phyloP scores from a whole-genome alignment of 2,113 vertebrate genomes.

The Athene noctua region DNA sequence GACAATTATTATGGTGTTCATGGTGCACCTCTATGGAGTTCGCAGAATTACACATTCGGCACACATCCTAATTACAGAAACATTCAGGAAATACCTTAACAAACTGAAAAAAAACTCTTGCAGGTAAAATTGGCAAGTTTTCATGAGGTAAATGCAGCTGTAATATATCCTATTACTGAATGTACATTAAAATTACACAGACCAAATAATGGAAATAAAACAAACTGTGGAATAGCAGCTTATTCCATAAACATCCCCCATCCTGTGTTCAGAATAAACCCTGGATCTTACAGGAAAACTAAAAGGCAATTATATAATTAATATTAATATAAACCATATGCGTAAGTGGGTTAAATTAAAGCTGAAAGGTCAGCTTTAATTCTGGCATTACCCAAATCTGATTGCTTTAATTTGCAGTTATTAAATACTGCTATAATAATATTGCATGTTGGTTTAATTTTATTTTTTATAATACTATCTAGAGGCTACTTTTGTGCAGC shows the following conservation, averaged over 20 bases:
- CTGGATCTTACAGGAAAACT: neutral
- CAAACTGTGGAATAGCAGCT: neutral
- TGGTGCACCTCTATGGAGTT: neutral
- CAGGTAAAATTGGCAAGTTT: neutral
- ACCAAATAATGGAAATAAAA: neutral
- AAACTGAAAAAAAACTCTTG: slow-evolving; percentile 2
- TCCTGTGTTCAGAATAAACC: neutral
- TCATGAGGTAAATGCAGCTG: neutral
- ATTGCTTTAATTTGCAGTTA: neutral
- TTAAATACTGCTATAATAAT: neutral
- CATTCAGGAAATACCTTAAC: neutral
- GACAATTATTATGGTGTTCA: neutral
- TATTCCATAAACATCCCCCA: neutral
- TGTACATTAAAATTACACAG: neutral
- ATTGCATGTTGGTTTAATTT: neutral
- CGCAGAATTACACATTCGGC: neutral
- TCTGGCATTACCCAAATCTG: neutral
- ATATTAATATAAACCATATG: neutral
- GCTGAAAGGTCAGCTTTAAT: neutral
- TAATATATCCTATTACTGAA: neutral
- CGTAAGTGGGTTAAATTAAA: neutral
- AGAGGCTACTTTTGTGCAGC: neutral
- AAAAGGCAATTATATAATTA: neutral
- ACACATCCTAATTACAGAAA: neutral
- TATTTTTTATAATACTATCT: neutral